Base-by-base conservation (phyloP, 2,888 invertebrate species). In the Hydraecia micacea region DNA sequence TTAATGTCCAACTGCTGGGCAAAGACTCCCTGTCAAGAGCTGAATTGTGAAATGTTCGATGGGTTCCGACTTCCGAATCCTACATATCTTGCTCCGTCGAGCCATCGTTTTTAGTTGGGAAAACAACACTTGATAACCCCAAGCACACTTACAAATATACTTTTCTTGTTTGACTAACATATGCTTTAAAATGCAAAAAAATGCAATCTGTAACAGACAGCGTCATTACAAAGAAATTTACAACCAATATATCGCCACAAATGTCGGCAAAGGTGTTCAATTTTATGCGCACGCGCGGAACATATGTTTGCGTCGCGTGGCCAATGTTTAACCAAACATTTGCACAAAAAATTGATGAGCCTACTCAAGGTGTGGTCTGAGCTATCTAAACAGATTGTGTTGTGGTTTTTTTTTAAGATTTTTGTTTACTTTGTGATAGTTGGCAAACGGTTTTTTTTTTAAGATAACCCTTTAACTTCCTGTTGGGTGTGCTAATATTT, bases 191-290 rank as follows among this genome's bases (percentile, higher is more conserved):
- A 6, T 39, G 13, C n/a, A 7, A 80, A 85, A 88, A 78, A 80
- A n/a, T n/a, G 18, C 69, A 83, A 87, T 87, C 86, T 88, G 72
- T 81, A 85, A 81, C 83, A 87, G 73, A 76, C 75, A 71, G 80
- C 75, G 74, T 83, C 88, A 90, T 71, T 80, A 88, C 88, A 89
- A 88, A 88, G 87, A 86, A 82, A 83, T 78, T 86, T 84, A 85
- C 82, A 83, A 80, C 84, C 86, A 90, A 92, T 91, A 91, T 85
- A 87, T 90, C 85, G 90, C 91, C 85, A 92, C 95, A 95, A 95
- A 96, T 94, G 94, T 92, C 92, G 89, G 91, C 63, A 94, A 96
- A 96, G 96, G 96, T 96, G 96, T 93, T 92, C 91, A 67, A 88
- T 85, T 86, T 87, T 84, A 90, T 90, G 91, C 93, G 94, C 95